Evolutionary conservation across 2,797 vertebrate genomes (phyloP).

Genomic region (Aulostomus chinensis): DNA sequence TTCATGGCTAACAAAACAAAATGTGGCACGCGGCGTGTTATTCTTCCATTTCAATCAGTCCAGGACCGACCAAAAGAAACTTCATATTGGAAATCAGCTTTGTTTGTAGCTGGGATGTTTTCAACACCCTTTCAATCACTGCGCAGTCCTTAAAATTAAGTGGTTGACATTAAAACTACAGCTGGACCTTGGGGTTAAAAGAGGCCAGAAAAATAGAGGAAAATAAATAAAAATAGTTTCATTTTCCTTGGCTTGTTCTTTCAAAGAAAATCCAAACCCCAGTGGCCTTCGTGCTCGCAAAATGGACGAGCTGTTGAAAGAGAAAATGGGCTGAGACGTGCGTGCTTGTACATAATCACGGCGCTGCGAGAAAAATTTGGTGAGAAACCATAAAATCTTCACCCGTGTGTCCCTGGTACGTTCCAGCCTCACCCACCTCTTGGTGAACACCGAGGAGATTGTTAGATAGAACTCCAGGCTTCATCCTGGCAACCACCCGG

Average conservation of each 20-base stretch:
- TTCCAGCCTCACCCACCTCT: constrained; percentile 29
- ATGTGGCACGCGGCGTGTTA: constrained; percentile 19
- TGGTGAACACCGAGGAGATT: constrained; percentile 24
- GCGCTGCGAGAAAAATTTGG: constrained; percentile 10
- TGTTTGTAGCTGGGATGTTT: constrained; percentile 27
- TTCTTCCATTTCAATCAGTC: constrained; percentile 20
- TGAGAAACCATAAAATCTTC: constrained; percentile 28
- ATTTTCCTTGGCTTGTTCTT: constrained; percentile 36
- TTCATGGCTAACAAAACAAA: constrained; percentile 40
- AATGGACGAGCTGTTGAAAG: constrained; percentile 23
- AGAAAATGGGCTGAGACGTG: constrained; percentile 11
- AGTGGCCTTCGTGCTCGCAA: constrained; percentile 20
- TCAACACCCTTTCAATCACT: constrained; percentile 20
- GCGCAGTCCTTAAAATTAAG: constrained; percentile 25
- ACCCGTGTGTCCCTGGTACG: not conserved
- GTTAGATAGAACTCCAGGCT: constrained; percentile 29
- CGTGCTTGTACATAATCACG: constrained; percentile 8
- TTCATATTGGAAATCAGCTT: constrained; percentile 45
- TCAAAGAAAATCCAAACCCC: constrained; percentile 16
- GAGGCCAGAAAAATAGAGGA: constrained; percentile 12
- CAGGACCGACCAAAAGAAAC: constrained; percentile 20
- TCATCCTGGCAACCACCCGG: constrained; percentile 44
- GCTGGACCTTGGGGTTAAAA: constrained; percentile 31
- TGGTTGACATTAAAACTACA: constrained; percentile 12
- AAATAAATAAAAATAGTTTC: constrained; percentile 18